Percentiles rank a stretch among this genome's conserved stretches.
Evolutionary conservation across 2,888 invertebrate species (phyloP).

Genomic region (Drosophila crucigera): DNA sequence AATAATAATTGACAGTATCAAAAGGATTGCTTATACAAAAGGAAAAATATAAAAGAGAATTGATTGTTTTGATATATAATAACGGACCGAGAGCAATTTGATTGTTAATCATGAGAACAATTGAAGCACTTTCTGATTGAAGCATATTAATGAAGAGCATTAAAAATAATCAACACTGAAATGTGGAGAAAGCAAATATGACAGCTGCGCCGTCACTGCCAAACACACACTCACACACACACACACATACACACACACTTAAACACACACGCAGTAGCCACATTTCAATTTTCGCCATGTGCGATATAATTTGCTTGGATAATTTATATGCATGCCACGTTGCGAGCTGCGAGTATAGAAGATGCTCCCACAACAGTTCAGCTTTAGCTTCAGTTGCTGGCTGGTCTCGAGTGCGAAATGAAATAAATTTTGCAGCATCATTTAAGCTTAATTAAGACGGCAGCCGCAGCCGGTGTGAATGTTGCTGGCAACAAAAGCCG

Average conservation of each 20-base stretch:
- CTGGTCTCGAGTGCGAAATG: constrained; percentile 70
- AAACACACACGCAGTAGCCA: constrained; percentile 33
- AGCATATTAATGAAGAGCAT: constrained; percentile 70
- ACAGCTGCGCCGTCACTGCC: constrained; percentile 40
- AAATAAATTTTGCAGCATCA: constrained; percentile 82
- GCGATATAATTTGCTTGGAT: constrained; percentile 75
- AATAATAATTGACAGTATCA: constrained; percentile 3
- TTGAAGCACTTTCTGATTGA: constrained; percentile 50
- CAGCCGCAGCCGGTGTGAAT: constrained; percentile 62
- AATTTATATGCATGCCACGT: constrained; percentile 76
- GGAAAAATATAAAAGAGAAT: not conserved
- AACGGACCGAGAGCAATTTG: not conserved
- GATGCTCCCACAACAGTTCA: constrained; percentile 44
- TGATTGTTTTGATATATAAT: not conserved
- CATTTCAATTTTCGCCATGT: constrained; percentile 65
- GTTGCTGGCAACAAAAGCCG: constrained; percentile 56
- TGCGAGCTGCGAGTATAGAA: constrained; percentile 52
- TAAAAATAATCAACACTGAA: constrained; percentile 73
- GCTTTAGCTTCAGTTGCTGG: constrained; percentile 31
- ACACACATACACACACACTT: not conserved
- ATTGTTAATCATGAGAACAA: constrained; percentile 31
- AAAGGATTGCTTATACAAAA: not conserved
- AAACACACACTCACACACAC: constrained; percentile 8
- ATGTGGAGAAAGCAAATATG: constrained; percentile 59
- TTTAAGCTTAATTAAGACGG: constrained; percentile 82